These are phyloP conservation scores for Tursiops truncatus DNA, from an alignment of 2,113 vertebrate species.

Conservation along the genomic window DNA sequence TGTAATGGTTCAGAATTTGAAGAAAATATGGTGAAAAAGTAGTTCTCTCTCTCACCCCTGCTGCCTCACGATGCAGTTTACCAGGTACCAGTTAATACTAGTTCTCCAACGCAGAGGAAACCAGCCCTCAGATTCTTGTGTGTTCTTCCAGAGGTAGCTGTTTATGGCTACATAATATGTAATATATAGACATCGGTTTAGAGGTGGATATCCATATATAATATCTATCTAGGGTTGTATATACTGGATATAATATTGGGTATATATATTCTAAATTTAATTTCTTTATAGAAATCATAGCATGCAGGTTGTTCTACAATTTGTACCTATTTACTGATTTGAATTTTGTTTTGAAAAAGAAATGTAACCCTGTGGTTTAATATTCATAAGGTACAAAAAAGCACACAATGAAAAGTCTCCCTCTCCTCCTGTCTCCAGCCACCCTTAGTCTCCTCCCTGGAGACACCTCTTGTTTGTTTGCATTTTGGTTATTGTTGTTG, in stretches of 20 bases:
- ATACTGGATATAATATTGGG: not conserved
- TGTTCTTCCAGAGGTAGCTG: not conserved
- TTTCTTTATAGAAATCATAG: not conserved
- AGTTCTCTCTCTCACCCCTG: not conserved
- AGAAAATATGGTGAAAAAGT: not conserved
- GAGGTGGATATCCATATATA: not conserved
- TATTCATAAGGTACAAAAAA: not conserved
- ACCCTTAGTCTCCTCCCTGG: too few relatives aligned
- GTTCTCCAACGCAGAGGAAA: not conserved
- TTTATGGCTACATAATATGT: not conserved
- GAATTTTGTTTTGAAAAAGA: slow-evolving; percentile 9
- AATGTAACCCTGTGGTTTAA: not conserved
- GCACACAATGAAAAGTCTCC: not conserved
- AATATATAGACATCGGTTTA: too few relatives aligned
- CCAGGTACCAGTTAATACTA: not conserved
- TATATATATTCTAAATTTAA: not conserved
- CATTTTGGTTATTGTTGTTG: not conserved
- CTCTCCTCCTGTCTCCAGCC: not conserved
- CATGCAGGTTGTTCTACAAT: not conserved
- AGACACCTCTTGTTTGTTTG: not conserved
- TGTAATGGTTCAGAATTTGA: not conserved
- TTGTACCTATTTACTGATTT: not conserved
- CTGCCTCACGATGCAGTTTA: not conserved
- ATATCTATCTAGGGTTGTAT: not conserved
- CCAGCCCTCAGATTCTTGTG: not conserved